Conservation (phyloP, 2,888 invertebrate species). For the Amiota minor region DNA sequence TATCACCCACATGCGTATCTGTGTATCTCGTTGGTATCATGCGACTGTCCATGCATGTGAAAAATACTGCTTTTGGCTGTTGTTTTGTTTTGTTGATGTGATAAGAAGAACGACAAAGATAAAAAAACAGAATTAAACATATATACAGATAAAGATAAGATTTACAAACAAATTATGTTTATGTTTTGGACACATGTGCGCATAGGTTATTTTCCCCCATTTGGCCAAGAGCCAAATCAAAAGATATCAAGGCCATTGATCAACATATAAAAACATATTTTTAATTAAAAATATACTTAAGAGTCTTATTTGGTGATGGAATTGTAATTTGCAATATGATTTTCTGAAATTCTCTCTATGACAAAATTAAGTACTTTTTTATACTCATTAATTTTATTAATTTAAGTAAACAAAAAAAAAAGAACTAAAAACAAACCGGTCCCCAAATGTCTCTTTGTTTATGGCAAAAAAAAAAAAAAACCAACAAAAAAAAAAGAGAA, state of each 20-base stretch:
- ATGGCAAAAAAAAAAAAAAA: not conserved
- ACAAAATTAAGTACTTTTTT: no score
- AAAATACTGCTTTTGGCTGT: slow-evolving; percentile 96
- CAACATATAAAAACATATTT: no score
- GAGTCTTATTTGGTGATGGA: no score
- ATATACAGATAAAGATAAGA: slow-evolving; percentile 1
- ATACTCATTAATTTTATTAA: no score
- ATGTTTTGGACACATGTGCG: not conserved
- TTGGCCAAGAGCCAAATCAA: slow-evolving; percentile 50
- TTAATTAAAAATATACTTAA: no score
- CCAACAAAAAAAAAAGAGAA: no score
- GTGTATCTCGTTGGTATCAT: slow-evolving; percentile 97
- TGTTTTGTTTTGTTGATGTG: not conserved
- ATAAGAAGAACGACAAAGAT: no score
- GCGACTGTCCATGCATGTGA: slow-evolving; percentile 98
- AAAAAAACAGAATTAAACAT: no score
- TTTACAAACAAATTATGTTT: not conserved
- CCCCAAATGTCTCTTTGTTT: not conserved
- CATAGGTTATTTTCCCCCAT: slow-evolving; percentile 37
- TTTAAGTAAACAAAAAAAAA: no score
- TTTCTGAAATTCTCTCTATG: no score
- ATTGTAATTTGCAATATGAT: no score
- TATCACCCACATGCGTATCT: slow-evolving; percentile 95
- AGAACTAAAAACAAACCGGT: slow-evolving; percentile 1
- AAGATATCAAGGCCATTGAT: not conserved